Evolutionary conservation across 2,888 invertebrate species (phyloP).

Genomic region (Cordylochernes scorpioides): DNA sequence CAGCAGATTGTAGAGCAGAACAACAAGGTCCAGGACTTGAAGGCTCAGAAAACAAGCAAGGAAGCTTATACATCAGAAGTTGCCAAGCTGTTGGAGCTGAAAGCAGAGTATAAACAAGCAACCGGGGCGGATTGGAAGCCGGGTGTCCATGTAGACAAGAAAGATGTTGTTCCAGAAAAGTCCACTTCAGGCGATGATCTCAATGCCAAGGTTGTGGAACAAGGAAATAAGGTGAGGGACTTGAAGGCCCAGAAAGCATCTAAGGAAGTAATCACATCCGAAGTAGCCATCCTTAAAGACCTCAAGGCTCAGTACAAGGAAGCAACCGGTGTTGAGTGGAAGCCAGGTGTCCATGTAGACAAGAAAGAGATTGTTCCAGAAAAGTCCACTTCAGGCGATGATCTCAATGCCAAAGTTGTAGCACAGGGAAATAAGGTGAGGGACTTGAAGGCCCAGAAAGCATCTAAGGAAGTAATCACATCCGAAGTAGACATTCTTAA

Average conservation of each 20-base stretch:
- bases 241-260: conserved; percentile 18
- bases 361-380: conserved; percentile 11
- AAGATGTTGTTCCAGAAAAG: neutral
- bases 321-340: conserved; percentile 6
- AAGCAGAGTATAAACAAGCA: conserved; percentile 12
- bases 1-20: conserved; percentile 21
- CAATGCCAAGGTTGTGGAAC: conserved; percentile 27
- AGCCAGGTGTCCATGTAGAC: conserved; percentile 14
- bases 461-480: conserved; percentile 20
- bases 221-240: conserved; percentile 26
- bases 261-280: conserved; percentile 5
- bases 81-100: conserved; percentile 9
- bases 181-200: conserved; percentile 3
- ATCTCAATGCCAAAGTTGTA: conserved; percentile 17
- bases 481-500: conserved; percentile 18
- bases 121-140: conserved; percentile 15
- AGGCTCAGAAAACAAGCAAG: conserved; percentile 23
- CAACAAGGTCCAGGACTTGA: conserved; percentile 21
- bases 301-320: conserved; percentile 14
- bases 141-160: conserved; percentile 3
- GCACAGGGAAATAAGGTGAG: conserved; percentile 22
- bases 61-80: conserved; percentile 20
- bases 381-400: conserved; percentile 8
- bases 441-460: conserved; percentile 22
- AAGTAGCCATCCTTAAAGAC: conserved; percentile 12